Conservation (phyloP, 2,113 vertebrate species). For the Leiothrix lutea region DNA sequence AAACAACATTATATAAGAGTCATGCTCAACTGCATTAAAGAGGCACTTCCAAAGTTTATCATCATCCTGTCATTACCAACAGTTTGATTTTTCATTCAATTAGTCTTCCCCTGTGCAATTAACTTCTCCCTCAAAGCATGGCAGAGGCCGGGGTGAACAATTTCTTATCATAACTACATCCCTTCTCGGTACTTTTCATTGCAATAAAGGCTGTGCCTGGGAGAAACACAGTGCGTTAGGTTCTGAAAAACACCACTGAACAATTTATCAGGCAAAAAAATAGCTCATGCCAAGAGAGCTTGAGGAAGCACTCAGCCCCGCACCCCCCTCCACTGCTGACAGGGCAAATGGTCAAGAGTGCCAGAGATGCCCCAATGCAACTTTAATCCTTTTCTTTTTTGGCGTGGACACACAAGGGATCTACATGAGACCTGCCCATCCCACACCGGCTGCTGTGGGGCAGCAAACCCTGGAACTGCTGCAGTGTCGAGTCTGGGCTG, state of each 20-base stretch:
- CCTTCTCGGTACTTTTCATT: conserved; percentile 75
- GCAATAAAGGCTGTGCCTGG: conserved; percentile 69
- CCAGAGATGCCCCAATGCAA: neutral
- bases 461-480: neutral
- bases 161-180: conserved; percentile 76
- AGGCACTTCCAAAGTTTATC: conserved; percentile 29
- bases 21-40: neutral
- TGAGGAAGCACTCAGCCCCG: neutral
- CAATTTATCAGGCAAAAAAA: conserved; percentile 71
- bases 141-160: conserved; percentile 52
- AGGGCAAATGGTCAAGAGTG: neutral
- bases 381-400: neutral
- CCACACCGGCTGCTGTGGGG: accelerated
- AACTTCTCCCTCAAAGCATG: conserved; percentile 33
- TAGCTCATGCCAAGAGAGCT: neutral
- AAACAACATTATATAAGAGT: neutral
- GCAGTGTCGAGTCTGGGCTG: neutral
- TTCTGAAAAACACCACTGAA: conserved; percentile 49
- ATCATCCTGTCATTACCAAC: neutral
- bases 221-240: conserved; percentile 51
- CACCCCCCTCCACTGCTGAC: neutral
- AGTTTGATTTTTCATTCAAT: conserved; percentile 77
- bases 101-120: conserved; percentile 59
- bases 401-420: accelerated
- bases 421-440: neutral